Base-by-base conservation (phyloP, 2,113 vertebrate species). In the Ciconia boyciana region DNA sequence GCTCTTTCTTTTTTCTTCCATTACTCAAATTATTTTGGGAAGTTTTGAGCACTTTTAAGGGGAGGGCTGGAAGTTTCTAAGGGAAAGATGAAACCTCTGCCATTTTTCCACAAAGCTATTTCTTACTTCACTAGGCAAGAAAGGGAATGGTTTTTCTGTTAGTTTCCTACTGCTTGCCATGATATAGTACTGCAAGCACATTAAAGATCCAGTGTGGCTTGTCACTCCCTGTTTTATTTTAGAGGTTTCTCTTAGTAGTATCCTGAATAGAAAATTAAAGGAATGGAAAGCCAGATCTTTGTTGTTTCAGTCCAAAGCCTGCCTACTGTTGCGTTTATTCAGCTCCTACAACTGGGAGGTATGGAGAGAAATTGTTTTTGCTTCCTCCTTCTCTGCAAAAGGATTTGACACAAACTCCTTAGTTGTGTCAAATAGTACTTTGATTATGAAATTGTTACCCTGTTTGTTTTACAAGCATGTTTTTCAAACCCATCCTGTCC, bases 161-260 rank as follows among this genome's bases (percentile, higher is more conserved):
- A 15, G 16, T 49, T 77, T 71, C 31, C 64, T 68, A 5, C 48
- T 76, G 43, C 41, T 92, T 58, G 31, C 12, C 0, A 0, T 32
- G 58, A 9, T 10, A 2, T 0, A 16, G 21, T 24, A 5, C 66
- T 62, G 20, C 2, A 7, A 43, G 39, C 24, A 76, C 29, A 6
- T 11, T 1, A 4, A 68, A 51, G 34, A 24, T 43, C 21, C 39
- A 4, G 39, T 4, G 8, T 16, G 55, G 13, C 24, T 62, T 54
- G 16, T 74, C 29, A 39, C 25, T 70, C 28, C 18, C 26, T 68
- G 16, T 32, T 91, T 84, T 15, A 15, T 55, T 68, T 41, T 26
- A 48, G 48, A 58, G 29, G 5, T 61, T 71, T 78, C 26, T 71
- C 11, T 60, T 39, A 26, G 14, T 9, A 44, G 6, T 54, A 62